phyloP scores from a whole-genome alignment of 2,888 invertebrate genomes.

The Ecliptopera silaceata region DNA sequence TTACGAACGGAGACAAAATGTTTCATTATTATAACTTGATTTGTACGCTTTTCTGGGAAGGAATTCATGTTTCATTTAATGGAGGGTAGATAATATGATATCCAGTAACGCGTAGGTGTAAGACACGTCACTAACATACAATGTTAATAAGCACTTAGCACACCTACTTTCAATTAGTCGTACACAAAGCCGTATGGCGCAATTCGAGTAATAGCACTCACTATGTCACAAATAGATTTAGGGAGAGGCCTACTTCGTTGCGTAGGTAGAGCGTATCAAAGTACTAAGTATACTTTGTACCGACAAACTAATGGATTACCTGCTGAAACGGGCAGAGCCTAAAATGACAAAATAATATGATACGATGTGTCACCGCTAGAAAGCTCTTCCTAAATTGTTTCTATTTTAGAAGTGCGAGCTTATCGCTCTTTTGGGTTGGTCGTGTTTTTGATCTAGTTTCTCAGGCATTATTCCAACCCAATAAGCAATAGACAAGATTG shows the following conservation, averaged over 20 bases:
- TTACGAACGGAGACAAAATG: background rate
- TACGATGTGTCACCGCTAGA: background rate
- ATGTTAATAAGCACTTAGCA: slow-evolving; percentile 10
- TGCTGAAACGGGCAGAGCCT: background rate
- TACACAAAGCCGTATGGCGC: slow-evolving; percentile 14
- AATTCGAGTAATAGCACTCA: slow-evolving; percentile 17
- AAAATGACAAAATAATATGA: background rate
- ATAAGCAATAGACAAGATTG: too few relatives aligned
- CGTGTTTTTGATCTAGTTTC: too few relatives aligned
- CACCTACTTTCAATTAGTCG: slow-evolving; percentile 20
- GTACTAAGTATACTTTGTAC: background rate
- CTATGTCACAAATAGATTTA: slow-evolving; percentile 13
- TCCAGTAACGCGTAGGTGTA: slow-evolving; percentile 3
- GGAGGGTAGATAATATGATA: slow-evolving; percentile 5
- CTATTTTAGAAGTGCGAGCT: background rate
- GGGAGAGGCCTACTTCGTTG: slow-evolving; percentile 7
- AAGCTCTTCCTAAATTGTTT: background rate
- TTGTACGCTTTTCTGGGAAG: background rate
- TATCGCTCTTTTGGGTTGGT: too few relatives aligned
- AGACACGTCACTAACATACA: slow-evolving; percentile 5
- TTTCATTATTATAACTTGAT: background rate
- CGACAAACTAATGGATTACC: background rate
- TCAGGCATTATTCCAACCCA: too few relatives aligned
- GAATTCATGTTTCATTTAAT: background rate
- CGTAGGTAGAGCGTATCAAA: slow-evolving; percentile 6